Conservation (phyloP, 1,140 invertebrate genomes). For the Stenopsyche tienmushanensis region DNA sequence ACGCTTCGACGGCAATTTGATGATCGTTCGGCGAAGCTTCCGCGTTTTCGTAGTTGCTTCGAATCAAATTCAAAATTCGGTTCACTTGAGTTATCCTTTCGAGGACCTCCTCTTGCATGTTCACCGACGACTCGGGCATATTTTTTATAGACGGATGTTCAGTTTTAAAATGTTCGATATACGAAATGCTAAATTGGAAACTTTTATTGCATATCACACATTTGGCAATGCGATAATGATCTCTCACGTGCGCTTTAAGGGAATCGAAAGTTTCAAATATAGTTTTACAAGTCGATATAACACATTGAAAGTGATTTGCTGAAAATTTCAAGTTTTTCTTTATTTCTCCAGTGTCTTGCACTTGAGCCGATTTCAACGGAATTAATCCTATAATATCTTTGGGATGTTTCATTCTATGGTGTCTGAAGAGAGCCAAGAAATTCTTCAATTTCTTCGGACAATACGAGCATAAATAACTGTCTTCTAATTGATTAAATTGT, state of each 20-base stretch:
- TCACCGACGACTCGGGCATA: constrained; percentile 1
- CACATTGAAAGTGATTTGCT: not conserved
- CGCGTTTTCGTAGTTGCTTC: not conserved
- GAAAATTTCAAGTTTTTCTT: not conserved
- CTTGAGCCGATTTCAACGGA: not conserved
- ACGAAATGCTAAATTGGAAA: constrained; percentile 3
- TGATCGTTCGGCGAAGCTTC: too few relatives aligned
- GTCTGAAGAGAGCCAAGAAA: not conserved
- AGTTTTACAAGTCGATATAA: not conserved
- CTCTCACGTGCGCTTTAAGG: not conserved
- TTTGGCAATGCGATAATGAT: constrained; percentile 12
- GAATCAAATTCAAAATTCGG: not conserved
- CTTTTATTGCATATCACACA: constrained; percentile 5
- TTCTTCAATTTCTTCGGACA: not conserved
- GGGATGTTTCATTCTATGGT: not conserved
- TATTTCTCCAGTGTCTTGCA: constrained; percentile 7
- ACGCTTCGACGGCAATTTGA: too few relatives aligned
- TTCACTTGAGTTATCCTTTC: constrained; percentile 5
- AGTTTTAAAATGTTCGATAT: constrained; percentile 2
- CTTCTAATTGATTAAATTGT: too few relatives aligned
- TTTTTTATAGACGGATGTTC: not conserved
- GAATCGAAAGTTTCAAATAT: not conserved
- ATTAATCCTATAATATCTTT: not conserved
- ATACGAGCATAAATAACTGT: not conserved
- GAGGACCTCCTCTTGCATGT: constrained; percentile 1